Conservation (phyloP, 2,888 invertebrate genomes). For the Hyalella azteca region DNA sequence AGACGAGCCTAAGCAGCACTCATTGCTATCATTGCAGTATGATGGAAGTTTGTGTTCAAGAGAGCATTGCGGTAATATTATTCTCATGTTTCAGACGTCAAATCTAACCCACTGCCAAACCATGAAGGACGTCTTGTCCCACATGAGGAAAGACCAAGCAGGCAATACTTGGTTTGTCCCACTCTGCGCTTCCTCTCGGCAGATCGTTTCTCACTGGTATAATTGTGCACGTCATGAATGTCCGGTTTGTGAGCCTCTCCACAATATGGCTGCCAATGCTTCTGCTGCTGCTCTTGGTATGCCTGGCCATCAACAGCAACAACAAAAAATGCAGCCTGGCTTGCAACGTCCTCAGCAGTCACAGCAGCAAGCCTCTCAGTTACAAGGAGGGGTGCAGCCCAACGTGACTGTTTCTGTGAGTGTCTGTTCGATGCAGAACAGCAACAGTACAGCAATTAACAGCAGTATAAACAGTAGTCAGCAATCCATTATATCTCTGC, state of each 20-base stretch:
- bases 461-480: slow-evolving; percentile 1
- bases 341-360: slow-evolving; percentile 59
- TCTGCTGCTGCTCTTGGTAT: slow-evolving; percentile 39
- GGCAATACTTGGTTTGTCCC: slow-evolving; percentile 91
- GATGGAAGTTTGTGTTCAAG: no score
- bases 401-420: slow-evolving; percentile 17
- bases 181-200: slow-evolving; percentile 97
- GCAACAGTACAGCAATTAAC: slow-evolving; percentile 44
- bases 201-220: slow-evolving; percentile 99
- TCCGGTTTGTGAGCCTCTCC: slow-evolving; percentile 90
- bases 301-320: slow-evolving; percentile 42
- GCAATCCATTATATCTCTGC: background rate
- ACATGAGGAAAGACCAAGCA: slow-evolving; percentile 96
- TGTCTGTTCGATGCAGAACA: slow-evolving; percentile 28
- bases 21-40: no score
- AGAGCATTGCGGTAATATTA: no score
- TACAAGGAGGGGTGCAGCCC: slow-evolving; percentile 62
- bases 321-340: no score
- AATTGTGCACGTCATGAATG: slow-evolving; percentile 91
- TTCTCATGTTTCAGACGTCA: slow-evolving; percentile 68
- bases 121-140: slow-evolving; percentile 97
- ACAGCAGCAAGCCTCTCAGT: slow-evolving; percentile 65
- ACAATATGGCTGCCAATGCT: slow-evolving; percentile 70
- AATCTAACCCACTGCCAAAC: slow-evolving; percentile 97
- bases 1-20: no score